Evolutionary conservation across 1,140 invertebrate genomes (phyloP).

Genomic region (Diploscapter pachys): DNA sequence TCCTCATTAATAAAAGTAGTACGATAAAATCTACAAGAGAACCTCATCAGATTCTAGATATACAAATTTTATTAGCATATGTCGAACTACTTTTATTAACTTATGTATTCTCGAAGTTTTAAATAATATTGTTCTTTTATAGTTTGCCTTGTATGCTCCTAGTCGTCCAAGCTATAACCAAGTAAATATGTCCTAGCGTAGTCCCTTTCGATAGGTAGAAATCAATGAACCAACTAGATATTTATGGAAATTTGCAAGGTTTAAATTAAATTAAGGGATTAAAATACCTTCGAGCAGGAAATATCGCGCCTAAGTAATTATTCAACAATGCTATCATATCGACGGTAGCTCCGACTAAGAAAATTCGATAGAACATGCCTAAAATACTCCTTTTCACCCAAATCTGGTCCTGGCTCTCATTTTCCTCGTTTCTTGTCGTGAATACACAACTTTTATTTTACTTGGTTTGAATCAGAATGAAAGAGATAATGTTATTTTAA

Average conservation of each 20-base stretch:
- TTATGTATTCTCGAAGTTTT: too few relatives aligned
- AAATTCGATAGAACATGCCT: conserved; percentile 33
- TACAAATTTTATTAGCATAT: too few relatives aligned
- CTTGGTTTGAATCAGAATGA: too few relatives aligned
- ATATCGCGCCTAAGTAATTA: conserved; percentile 29
- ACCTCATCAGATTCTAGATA: too few relatives aligned
- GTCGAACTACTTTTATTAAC: too few relatives aligned
- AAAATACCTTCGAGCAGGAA: conserved; percentile 23
- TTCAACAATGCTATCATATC: conserved; percentile 22
- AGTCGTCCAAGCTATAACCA: conserved; percentile 26
- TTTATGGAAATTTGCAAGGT: conserved; percentile 4
- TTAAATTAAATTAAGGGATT: neutral
- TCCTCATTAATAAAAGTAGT: too few relatives aligned
- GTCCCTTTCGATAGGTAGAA: conserved; percentile 28
- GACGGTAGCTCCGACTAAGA: conserved; percentile 18
- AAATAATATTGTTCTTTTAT: too few relatives aligned
- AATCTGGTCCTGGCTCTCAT: neutral
- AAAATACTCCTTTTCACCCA: neutral
- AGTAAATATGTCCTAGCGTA: conserved; percentile 25
- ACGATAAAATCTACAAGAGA: too few relatives aligned
- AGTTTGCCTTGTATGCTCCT: conserved; percentile 17
- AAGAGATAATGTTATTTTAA: too few relatives aligned
- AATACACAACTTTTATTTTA: too few relatives aligned
- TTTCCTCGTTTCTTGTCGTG: too few relatives aligned
- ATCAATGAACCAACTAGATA: conserved; percentile 26